These are phyloP conservation scores for Porphyrio hochstetteri DNA, from an alignment of 2,113 vertebrate genomes.

Conservation along the genomic window DNA sequence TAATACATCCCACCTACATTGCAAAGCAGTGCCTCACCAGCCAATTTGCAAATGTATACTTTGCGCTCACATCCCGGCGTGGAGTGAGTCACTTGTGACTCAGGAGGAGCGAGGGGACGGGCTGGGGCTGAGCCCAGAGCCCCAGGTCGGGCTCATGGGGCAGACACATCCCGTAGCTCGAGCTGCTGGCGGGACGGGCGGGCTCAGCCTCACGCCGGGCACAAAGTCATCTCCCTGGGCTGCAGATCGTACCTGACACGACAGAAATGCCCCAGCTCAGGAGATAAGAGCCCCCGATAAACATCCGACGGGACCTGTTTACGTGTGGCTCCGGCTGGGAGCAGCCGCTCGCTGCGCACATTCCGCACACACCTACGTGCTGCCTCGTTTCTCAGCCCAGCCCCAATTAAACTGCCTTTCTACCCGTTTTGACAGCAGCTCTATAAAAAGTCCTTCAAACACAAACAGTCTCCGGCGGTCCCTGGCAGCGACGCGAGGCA, in stretches of 20 bases:
- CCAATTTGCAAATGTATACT: constrained; percentile 49
- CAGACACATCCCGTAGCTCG: background rate
- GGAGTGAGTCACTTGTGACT: constrained; percentile 73
- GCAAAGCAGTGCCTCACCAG: constrained; percentile 64
- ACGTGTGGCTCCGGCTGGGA: background rate
- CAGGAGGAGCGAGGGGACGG: constrained; percentile 49
- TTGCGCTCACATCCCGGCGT: constrained; percentile 35
- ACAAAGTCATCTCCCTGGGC: background rate
- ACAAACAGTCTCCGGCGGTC: background rate
- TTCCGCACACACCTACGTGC: background rate
- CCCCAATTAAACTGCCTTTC: background rate
- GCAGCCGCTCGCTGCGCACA: background rate
- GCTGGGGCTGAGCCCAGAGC: background rate
- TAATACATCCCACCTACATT: constrained; percentile 70
- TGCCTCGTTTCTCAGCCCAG: background rate
- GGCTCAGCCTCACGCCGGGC: accelerated
- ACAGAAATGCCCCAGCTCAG: background rate
- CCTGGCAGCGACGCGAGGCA: background rate
- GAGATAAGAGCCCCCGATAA: background rate
- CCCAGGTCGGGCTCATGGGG: background rate
- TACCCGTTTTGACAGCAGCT: background rate
- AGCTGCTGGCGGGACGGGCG: background rate
- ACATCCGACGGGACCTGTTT: background rate
- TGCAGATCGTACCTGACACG: background rate
- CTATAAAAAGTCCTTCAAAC: background rate